phyloP scores from a whole-genome alignment of 30 jellyfish, hydroid and myxozoan species.

The Hydractinia echinata region DNA sequence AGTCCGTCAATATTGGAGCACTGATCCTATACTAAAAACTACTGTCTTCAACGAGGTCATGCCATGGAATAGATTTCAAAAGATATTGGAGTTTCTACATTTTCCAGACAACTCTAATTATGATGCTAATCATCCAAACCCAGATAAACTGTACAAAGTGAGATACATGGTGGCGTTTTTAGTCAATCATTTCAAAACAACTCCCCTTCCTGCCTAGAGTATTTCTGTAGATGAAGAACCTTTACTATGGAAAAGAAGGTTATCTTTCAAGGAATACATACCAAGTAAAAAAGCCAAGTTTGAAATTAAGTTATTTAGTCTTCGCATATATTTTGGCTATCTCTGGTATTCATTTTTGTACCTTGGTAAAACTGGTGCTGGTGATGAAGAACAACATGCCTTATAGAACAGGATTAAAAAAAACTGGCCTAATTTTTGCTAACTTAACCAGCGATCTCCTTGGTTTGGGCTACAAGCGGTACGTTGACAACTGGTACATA shows the following conservation, averaged over 20 bases:
- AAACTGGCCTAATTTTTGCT: too few species aligned
- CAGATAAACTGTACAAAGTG: not conserved
- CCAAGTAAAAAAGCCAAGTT: not conserved
- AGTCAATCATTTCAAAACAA: not conserved
- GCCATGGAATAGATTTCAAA: not conserved
- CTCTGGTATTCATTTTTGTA: not conserved
- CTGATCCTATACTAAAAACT: not conserved
- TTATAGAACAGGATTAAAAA: not conserved
- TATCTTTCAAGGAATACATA: not conserved
- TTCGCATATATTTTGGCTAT: not conserved
- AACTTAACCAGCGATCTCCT: not conserved
- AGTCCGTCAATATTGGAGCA: not conserved
- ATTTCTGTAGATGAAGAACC: not conserved
- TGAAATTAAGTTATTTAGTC: not conserved
- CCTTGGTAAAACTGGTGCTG: not conserved
- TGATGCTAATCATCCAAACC: not conserved
- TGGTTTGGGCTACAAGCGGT: not conserved
- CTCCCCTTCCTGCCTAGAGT: not conserved
- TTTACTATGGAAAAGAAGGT: not conserved
- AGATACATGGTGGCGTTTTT: not conserved
- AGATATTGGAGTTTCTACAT: not conserved
- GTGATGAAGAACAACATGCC: not conserved
- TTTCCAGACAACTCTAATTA: not conserved
- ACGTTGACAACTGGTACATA: not conserved
- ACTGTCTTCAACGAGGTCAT: not conserved